Evolutionary conservation across 2,113 vertebrate genomes (phyloP).

Genomic region (Apteryx mantelli): DNA sequence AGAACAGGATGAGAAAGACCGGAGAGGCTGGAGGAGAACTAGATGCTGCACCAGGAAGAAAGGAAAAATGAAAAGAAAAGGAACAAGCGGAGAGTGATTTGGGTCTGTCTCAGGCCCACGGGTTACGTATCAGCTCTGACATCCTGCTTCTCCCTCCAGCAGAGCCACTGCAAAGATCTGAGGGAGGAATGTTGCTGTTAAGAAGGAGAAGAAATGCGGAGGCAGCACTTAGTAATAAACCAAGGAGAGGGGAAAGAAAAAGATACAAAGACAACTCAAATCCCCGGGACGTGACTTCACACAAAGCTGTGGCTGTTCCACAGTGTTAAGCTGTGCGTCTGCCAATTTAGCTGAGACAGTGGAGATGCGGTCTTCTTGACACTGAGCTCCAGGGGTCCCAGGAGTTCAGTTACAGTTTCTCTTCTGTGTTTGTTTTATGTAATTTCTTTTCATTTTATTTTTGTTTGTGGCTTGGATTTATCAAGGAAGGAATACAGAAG

Average conservation of each 20-base stretch:
- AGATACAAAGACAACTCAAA: background rate
- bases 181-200: rapidly evolving
- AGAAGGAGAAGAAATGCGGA: background rate
- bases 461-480: background rate
- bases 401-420: background rate
- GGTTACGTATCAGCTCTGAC: background rate
- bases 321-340: rapidly evolving
- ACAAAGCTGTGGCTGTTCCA: background rate
- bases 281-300: rapidly evolving
- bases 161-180: background rate
- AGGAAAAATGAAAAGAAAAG: background rate
- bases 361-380: background rate
- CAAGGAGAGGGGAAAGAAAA: background rate
- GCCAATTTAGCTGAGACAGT: background rate
- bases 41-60: background rate
- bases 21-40: background rate
- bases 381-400: background rate
- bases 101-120: background rate
- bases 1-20: background rate
- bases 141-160: background rate
- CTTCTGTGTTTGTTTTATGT: background rate
- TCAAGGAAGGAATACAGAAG: background rate
- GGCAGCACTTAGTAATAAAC: background rate
- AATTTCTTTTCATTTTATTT: background rate
- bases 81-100: background rate